phyloP scores from a whole-genome alignment of 2,888 invertebrate species.

The Chironomus riparius region DNA sequence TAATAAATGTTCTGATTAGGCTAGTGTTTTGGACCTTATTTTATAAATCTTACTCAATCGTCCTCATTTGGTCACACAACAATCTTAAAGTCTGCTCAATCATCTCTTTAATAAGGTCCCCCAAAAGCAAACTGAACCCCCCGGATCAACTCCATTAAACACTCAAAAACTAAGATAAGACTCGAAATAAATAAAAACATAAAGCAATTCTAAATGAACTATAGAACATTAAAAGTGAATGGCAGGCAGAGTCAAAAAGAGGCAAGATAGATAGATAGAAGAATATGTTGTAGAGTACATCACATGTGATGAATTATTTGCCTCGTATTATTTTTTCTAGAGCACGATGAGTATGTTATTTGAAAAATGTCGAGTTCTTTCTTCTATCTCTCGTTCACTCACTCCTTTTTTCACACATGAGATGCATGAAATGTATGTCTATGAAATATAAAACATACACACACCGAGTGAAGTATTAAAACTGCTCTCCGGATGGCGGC shows the following conservation, averaged over 20 bases:
- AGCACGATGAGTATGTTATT: background rate
- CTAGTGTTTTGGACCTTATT: too few species aligned
- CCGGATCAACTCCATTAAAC: too few species aligned
- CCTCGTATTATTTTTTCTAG: too few species aligned
- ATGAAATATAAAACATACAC: background rate
- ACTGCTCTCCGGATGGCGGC: background rate
- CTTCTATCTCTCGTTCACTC: too few species aligned
- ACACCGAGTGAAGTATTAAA: background rate
- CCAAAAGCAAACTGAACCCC: too few species aligned
- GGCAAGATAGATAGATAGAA: background rate
- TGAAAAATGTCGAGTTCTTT: background rate
- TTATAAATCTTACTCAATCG: too few species aligned
- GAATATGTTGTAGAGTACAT: background rate
- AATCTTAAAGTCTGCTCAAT: too few species aligned
- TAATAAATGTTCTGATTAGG: too few species aligned
- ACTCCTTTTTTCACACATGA: background rate
- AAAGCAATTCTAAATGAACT: background rate
- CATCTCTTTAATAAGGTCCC: too few species aligned
- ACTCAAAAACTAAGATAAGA: too few species aligned
- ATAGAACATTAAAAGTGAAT: constrained; percentile 1
- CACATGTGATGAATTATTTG: too few species aligned
- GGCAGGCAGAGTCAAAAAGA: background rate
- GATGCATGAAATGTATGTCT: background rate
- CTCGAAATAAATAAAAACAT: background rate
- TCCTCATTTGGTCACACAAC: too few species aligned